Conservation (phyloP, 2,888 invertebrate species). For the Falcaria lacertinaria region DNA sequence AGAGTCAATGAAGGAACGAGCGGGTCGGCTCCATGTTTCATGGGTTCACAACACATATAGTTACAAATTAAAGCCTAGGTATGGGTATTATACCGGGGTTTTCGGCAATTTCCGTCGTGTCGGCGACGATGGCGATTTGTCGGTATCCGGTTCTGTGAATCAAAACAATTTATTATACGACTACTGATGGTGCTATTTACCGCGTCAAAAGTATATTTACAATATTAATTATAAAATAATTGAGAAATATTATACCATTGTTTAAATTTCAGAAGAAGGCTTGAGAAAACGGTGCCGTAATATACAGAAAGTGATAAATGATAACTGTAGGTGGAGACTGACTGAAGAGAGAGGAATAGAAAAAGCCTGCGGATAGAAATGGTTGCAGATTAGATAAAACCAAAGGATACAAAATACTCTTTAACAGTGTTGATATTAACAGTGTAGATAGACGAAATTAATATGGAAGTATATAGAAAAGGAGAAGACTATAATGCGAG, state of each 20-base stretch:
- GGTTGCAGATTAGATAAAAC: not conserved
- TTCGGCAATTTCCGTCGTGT: slow-evolving; percentile 97
- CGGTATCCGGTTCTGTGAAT: slow-evolving; percentile 89
- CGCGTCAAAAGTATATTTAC: slow-evolving; percentile 6
- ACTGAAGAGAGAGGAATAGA: slow-evolving; percentile 1
- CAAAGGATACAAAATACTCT: too few species aligned
- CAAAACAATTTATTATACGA: slow-evolving; percentile 59
- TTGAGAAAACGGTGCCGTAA: not conserved
- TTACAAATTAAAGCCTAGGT: slow-evolving; percentile 76
- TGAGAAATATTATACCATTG: not conserved
- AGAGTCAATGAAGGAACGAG: slow-evolving; percentile 63
- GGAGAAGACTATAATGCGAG: too few species aligned
- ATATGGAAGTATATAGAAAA: too few species aligned
- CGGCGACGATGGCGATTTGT: slow-evolving; percentile 93
- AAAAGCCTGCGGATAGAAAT: slow-evolving; percentile 10
- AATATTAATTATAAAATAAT: not conserved
- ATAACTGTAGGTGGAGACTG: too few species aligned
- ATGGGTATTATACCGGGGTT: slow-evolving; percentile 95
- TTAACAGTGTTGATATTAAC: too few species aligned
- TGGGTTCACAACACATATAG: slow-evolving; percentile 80
- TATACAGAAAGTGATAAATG: not conserved
- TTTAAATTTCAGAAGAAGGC: not conserved
- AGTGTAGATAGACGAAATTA: too few species aligned
- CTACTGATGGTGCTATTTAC: slow-evolving; percentile 16
- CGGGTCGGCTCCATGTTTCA: slow-evolving; percentile 59